A percentile compares a stretch with the other conserved stretches of the same genome.
phyloP scores from a whole-genome alignment of 1,140 invertebrate species.

The Sipha flava region DNA sequence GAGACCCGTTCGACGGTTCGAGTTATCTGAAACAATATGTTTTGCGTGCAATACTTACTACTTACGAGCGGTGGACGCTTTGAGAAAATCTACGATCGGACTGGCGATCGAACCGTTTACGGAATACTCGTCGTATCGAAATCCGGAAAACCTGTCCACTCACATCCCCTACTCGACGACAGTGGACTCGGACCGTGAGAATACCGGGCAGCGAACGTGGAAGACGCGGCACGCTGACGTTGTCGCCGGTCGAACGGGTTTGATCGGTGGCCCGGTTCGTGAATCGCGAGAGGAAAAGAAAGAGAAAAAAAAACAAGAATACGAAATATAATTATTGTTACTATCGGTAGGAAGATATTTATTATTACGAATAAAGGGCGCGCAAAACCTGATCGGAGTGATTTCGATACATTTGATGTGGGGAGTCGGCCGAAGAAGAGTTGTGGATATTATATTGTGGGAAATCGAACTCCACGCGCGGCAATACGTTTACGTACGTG shows the following conservation, averaged over 20 bases:
- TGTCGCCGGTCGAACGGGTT: neutral
- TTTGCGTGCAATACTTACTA: too few relatives aligned
- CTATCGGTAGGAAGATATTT: neutral
- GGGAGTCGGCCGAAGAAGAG: too few relatives aligned
- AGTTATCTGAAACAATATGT: too few relatives aligned
- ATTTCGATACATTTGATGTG: neutral
- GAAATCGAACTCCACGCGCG: neutral
- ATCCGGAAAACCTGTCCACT: neutral
- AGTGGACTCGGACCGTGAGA: conserved; percentile 13
- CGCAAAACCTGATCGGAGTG: conserved; percentile 3
- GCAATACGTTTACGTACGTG: too few relatives aligned
- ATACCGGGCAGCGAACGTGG: neutral
- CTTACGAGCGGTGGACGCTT: too few relatives aligned
- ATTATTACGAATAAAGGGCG: neutral
- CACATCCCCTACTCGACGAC: neutral
- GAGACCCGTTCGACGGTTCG: too few relatives aligned
- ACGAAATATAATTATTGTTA: neutral
- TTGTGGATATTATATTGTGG: neutral
- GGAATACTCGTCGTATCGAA: neutral
- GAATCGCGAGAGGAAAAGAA: too few relatives aligned
- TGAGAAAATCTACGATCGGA: too few relatives aligned
- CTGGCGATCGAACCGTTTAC: neutral
- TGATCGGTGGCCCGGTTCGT: neutral
- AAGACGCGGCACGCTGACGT: neutral
- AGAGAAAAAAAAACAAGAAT: neutral